These are phyloP conservation scores for Heliconius charithonia DNA, from an alignment of 2,888 invertebrate genomes.

Conservation along the genomic window DNA sequence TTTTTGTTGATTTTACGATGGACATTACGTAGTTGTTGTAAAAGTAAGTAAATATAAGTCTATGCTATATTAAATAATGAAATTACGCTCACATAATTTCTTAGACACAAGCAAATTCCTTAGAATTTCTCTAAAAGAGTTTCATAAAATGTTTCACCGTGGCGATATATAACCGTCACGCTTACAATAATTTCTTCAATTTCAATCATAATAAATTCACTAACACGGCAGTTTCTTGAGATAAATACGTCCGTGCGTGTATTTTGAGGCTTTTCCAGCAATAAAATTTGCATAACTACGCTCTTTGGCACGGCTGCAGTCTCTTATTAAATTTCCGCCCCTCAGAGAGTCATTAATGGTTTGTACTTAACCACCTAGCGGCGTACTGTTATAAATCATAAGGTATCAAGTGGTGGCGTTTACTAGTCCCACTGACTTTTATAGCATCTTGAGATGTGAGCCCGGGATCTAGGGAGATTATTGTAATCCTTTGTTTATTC, in stretches of 20 bases:
- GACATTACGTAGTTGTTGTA: neutral
- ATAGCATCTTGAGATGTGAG: constrained; percentile 75
- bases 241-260: constrained; percentile 56
- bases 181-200: no score
- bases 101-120: no score
- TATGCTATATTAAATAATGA: no score
- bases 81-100: no score
- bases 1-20: neutral
- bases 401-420: constrained; percentile 64
- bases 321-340: constrained; percentile 83
- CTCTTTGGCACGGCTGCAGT: constrained; percentile 73
- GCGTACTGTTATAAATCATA: constrained; percentile 77
- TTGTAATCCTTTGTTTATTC: constrained; percentile 73
- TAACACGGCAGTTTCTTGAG: constrained; percentile 9
- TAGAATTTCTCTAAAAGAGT: no score
- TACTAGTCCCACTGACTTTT: constrained; percentile 67
- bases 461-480: constrained; percentile 61
- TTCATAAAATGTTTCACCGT: no score
- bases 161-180: no score
- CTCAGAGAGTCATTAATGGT: constrained; percentile 82
- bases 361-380: constrained; percentile 80
- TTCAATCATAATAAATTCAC: no score
- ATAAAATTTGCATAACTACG: constrained; percentile 84
- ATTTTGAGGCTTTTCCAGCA: constrained; percentile 71
- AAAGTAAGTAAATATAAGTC: no score